Base-by-base conservation (phyloP, 2,113 vertebrate genomes). In the Callorhinus ursinus region DNA sequence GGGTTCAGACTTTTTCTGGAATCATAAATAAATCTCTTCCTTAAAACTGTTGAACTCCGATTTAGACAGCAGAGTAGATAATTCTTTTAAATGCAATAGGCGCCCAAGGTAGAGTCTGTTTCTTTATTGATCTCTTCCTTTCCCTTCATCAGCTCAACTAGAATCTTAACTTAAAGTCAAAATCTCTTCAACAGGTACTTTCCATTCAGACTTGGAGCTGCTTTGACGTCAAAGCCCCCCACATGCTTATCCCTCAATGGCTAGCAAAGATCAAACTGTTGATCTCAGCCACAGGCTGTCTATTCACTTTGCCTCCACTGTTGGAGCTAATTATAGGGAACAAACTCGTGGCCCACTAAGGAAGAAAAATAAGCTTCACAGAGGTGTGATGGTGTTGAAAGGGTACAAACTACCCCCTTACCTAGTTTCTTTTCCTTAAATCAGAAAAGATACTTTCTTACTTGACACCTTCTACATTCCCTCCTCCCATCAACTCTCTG, bases 291-390 rank as follows among this genome's bases (percentile, higher is more conserved):
- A 93, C 79, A 92, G 92, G 72, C 83, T 95, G 15, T 97, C 94
- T 97, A 69, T 91, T 96, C 72, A 69, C 67, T 36, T 96, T 86
- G 61, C 65, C 74, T 84, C 26, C 14, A 90, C 24, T 71, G 33
- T 96, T 93, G 83, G 72, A 97, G 83, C 51, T 98, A 98, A 95
- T 97, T 96, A 97, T 84, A 94, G 51, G 36, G 95, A 95, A 84
- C 61, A 96, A 95, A 76, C 55, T 90, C 79, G 97, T 97, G 97
- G 87, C 55, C 83, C 87, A 84, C 72, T 89, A 96, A 96, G 79
- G 69, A 96, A 71, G 61, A 95, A 93, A 97, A 96, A 97, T 90
- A 83, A 76, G n/a, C 57, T 95, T 94, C 57, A 84, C 22, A 95
- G 95, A 96, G 74, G 69, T 93, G 85, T 92, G 95, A 93, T 84